Percentiles rank a stretch among this genome's conserved stretches.
phyloP scores from a whole-genome alignment of 2,113 vertebrate genomes.

The Callorhinus ursinus region DNA sequence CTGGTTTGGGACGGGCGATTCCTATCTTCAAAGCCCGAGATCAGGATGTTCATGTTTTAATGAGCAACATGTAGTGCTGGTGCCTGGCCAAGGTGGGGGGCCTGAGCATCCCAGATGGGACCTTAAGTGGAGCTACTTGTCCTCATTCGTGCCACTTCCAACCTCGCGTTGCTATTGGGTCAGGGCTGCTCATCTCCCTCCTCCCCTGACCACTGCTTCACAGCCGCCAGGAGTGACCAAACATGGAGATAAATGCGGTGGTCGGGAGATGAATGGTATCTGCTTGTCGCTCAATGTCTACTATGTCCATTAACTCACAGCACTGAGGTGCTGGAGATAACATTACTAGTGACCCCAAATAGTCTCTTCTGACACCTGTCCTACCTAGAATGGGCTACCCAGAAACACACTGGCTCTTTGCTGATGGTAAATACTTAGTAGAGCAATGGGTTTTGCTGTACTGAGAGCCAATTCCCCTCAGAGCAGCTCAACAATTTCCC shows the following conservation, averaged over 20 bases:
- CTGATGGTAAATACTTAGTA: neutral
- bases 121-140: neutral
- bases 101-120: neutral
- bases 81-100: neutral
- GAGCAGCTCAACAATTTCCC: neutral
- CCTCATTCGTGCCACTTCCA: neutral
- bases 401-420: neutral
- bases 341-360: neutral
- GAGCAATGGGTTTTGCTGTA: neutral
- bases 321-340: neutral
- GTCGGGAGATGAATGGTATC: neutral
- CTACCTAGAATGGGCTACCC: neutral
- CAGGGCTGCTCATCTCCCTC: neutral
- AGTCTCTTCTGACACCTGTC: neutral
- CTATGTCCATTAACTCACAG: neutral
- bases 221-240: neutral
- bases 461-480: neutral
- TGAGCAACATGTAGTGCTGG: neutral
- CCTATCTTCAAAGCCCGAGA: conserved; percentile 62
- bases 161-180: neutral
- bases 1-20: conserved; percentile 1
- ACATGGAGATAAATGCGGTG: neutral
- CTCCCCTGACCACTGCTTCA: neutral
- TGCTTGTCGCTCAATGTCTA: neutral
- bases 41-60: conserved; percentile 43